Base-by-base conservation (phyloP, 2,888 invertebrate species). In the Octodonta nipae region DNA sequence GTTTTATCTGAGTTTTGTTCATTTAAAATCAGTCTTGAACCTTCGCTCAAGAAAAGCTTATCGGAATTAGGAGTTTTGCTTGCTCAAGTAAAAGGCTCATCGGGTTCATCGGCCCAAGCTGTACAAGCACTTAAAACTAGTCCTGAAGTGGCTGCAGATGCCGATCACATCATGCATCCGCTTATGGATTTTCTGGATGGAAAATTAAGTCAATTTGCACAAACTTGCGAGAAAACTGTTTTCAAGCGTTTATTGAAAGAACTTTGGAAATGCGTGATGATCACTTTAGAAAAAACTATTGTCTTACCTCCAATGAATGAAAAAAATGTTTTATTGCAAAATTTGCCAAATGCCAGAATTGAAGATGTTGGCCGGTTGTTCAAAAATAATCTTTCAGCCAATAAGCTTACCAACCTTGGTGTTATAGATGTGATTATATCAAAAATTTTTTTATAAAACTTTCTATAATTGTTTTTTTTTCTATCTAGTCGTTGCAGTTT, bases 241-340 rank as follows among this genome's bases (percentile, higher is more conserved):
- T 73, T 99, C 31, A 99, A 99, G 66, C 76, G 98, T 52, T 69
- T 99, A 57, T 73, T 99, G 38, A 99, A 99, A 63, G 96, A 98
- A 66, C 68, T 98, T 36, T 98, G 96, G 96, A 91, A 92, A 66
- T 93, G 96, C 52, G 95, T 96, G 14, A 96, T 99, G 85, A 81
- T 89, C 58, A 92, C 89, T 55, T 72, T 99, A 57, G 98, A 99
- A 64, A 96, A 96, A 65, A 89, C 92, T 39, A 95, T 99, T 44
- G 98, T 99, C 5, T 70, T 99, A 49, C 98, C 95, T 41, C 92
- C 93, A 32, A 87, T 93, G 82, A 85, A 87, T 52, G 92, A 93
- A 64, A 89, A 89, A 67, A 91, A 87, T 63, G 91, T 92, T 61
- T 10, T 5, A 17, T 17, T 17, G 5, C 31, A n/a, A 26, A 11